A percentile compares a stretch with the other conserved stretches of the same genome.
These are phyloP conservation scores for Psittacula cyanocephala DNA, from an alignment of 2,113 vertebrate genomes.

Conservation along the genomic window DNA sequence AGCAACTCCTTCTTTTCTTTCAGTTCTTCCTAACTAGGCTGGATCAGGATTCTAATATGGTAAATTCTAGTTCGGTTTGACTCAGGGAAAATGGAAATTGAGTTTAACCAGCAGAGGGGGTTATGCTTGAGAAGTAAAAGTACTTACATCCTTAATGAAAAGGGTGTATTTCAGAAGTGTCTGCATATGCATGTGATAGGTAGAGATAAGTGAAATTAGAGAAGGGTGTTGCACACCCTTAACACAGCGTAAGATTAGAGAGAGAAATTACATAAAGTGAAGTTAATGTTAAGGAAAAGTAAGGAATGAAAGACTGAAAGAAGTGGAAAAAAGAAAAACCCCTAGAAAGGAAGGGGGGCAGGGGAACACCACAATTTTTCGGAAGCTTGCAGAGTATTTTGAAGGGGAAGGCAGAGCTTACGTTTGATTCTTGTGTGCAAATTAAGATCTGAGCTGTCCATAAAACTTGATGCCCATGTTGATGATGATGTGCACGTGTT, in stretches of 20 bases:
- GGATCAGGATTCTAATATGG: neutral
- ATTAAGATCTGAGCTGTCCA: neutral
- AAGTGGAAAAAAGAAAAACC: neutral
- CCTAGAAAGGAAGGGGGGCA: neutral
- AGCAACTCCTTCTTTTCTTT: neutral
- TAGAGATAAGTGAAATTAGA: neutral
- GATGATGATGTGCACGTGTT: neutral
- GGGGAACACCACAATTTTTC: neutral
- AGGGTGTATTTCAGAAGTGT: neutral
- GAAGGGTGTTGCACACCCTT: neutral
- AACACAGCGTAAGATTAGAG: neutral
- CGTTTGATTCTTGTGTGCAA: neutral
- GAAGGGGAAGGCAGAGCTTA: neutral
- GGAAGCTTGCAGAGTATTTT: neutral
- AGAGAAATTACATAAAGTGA: neutral
- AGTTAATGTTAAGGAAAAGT: neutral
- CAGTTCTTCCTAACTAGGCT: neutral
- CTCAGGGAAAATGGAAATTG: neutral
- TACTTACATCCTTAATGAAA: neutral
- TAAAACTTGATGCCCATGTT: fast-evolving
- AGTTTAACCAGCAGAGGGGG: neutral
- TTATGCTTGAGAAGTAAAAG: neutral
- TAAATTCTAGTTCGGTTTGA: neutral
- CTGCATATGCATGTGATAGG: neutral
- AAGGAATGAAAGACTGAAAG: neutral